Conservation (phyloP, 64 coral and sea anemone species). For the Dendronephthya gigantea region DNA sequence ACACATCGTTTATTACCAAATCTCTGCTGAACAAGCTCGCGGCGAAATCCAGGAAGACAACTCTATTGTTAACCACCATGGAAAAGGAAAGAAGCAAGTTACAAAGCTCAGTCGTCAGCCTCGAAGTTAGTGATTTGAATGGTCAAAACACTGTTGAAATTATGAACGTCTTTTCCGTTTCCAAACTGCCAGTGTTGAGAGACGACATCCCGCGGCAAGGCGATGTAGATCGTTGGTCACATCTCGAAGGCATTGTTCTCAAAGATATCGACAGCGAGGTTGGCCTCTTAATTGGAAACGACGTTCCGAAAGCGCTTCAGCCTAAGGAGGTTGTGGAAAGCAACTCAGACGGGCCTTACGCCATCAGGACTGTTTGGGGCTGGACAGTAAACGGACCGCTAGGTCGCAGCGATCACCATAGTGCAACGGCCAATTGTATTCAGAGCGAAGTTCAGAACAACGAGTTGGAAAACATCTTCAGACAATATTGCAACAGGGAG, state of each 20-base stretch:
- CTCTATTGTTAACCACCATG: neutral
- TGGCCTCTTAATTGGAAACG: no score
- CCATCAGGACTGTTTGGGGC: no score
- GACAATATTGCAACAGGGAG: neutral
- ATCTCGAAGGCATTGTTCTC: neutral
- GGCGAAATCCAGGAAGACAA: neutral
- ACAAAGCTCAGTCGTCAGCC: neutral
- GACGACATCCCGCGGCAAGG: conserved; percentile 6
- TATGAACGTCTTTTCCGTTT: neutral
- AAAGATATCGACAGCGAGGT: neutral
- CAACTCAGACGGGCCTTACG: no score
- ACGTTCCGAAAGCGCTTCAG: no score
- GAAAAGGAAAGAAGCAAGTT: neutral
- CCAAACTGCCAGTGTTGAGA: neutral
- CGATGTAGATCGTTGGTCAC: conserved; percentile 4
- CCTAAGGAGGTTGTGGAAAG: no score
- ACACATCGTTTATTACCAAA: neutral
- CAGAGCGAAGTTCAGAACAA: no score
- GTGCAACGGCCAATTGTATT: no score
- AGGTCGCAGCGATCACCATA: no score
- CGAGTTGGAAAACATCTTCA: no score
- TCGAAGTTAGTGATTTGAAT: neutral
- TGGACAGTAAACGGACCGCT: no score
- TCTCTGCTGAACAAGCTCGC: neutral
- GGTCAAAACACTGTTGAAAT: neutral